Conservation (phyloP, 1,140 invertebrate species). For the Drosophila nigrodunni region DNA sequence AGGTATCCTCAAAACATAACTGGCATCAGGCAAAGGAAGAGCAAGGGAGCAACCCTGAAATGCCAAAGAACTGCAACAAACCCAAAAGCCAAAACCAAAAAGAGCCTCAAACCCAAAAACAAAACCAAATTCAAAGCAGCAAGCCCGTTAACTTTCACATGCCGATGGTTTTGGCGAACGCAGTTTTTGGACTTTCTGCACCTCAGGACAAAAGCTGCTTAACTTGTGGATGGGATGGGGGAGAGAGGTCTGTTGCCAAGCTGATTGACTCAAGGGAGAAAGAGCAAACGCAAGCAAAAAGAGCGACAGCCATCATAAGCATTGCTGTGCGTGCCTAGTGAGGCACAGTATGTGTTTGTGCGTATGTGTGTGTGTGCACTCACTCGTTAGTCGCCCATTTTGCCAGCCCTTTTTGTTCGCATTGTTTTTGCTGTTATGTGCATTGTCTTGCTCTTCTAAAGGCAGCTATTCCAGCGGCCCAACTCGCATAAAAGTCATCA, state of each 20-base stretch:
- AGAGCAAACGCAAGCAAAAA: background rate
- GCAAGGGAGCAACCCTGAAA: conserved; percentile 18
- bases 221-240: background rate
- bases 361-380: conserved; percentile 26
- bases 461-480: conserved; percentile 30
- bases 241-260: background rate
- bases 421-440: conserved; percentile 48
- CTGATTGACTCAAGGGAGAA: conserved; percentile 16
- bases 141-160: conserved; percentile 34
- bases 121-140: conserved; percentile 37
- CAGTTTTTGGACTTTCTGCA: conserved; percentile 24
- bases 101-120: conserved; percentile 7
- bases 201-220: conserved; percentile 32
- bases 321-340: conserved; percentile 17
- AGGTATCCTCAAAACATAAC: conserved; percentile 18
- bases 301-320: conserved; percentile 16
- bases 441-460: conserved; percentile 37
- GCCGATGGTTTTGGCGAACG: conserved; percentile 18
- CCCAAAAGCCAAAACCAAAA: conserved; percentile 19
- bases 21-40: background rate
- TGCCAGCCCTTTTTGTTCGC: conserved; percentile 55
- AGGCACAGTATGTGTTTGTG: background rate
- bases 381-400: conserved; percentile 70
- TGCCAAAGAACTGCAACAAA: conserved; percentile 25
- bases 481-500: conserved; percentile 64